Conservation (phyloP, 2,888 invertebrate genomes). For the Drosophila suboccidentalis region DNA sequence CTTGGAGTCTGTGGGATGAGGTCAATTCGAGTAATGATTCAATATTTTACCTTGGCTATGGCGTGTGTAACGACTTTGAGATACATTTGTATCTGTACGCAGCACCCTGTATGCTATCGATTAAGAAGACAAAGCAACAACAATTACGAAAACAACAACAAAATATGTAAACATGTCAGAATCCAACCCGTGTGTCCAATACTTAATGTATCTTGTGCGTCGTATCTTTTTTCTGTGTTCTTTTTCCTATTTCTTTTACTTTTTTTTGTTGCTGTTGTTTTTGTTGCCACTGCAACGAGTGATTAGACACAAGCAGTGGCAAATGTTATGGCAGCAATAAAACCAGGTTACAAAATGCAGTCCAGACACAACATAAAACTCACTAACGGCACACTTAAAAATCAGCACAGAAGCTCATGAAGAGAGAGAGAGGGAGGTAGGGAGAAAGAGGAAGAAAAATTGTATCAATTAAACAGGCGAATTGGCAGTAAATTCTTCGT, state of each 20-base stretch:
- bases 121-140: conserved; percentile 52
- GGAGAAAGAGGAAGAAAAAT: conserved; percentile 9
- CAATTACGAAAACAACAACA: conserved; percentile 1
- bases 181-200: conserved; percentile 68
- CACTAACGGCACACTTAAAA: conserved; percentile 65
- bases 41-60: conserved; percentile 24
- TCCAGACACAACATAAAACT: conserved; percentile 67
- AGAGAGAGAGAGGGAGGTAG: background rate
- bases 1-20: conserved; percentile 40
- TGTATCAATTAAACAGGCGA: conserved; percentile 50
- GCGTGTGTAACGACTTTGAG: conserved; percentile 43
- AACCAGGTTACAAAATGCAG: conserved; percentile 81
- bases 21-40: conserved; percentile 38
- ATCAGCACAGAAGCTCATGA: conserved; percentile 50
- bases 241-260: conserved; percentile 1
- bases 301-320: conserved; percentile 72
- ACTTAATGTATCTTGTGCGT: conserved; percentile 73
- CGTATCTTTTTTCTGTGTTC: conserved; percentile 53
- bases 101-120: conserved; percentile 75
- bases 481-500: conserved; percentile 13
- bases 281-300: conserved; percentile 31
- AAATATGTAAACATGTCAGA: conserved; percentile 75
- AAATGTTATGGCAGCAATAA: conserved; percentile 77
- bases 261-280: conserved; percentile 1
- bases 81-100: conserved; percentile 44